A percentile compares a stretch with the other conserved stretches of the same genome.
phyloP scores from a whole-genome alignment of 2,888 invertebrate species.

The Folsomia candida region DNA sequence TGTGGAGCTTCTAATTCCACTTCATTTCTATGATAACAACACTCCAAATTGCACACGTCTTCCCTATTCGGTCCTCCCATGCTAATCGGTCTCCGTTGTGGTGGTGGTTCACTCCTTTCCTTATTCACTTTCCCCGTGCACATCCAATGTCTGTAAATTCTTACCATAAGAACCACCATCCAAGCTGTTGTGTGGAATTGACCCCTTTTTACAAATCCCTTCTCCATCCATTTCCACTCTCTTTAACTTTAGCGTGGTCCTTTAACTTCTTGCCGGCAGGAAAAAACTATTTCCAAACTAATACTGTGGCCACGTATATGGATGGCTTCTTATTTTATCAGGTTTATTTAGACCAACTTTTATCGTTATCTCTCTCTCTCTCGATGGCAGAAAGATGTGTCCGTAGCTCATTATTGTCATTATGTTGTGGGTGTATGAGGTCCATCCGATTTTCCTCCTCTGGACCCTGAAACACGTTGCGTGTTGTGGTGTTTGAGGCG shows the following conservation, averaged over 20 bases:
- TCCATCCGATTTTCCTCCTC: neutral
- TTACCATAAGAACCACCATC: too few relatives aligned
- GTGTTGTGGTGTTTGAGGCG: neutral
- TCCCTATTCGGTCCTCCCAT: constrained; percentile 17
- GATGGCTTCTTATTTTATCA: neutral
- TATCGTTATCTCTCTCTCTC: neutral
- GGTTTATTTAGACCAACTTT: neutral
- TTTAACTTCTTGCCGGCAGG: too few relatives aligned
- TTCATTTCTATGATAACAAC: constrained; percentile 47
- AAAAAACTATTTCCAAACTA: too few relatives aligned
- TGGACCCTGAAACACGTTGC: neutral
- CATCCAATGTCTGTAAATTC: too few relatives aligned
- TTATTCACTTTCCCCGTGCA: neutral
- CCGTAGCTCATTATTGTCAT: neutral
- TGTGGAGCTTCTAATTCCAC: constrained; percentile 48
- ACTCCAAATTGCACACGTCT: constrained; percentile 26
- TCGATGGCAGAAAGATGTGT: neutral
- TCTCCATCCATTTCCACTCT: too few relatives aligned
- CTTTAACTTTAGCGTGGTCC: too few relatives aligned
- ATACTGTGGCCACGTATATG: too few relatives aligned
- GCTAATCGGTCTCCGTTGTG: constrained; percentile 17
- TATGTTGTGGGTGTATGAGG: neutral
- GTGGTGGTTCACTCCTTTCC: constrained; percentile 9
- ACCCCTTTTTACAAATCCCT: neutral
- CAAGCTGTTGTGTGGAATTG: neutral